Base-by-base conservation (phyloP, 2,888 invertebrate genomes). In the Drosophila yooni region DNA sequence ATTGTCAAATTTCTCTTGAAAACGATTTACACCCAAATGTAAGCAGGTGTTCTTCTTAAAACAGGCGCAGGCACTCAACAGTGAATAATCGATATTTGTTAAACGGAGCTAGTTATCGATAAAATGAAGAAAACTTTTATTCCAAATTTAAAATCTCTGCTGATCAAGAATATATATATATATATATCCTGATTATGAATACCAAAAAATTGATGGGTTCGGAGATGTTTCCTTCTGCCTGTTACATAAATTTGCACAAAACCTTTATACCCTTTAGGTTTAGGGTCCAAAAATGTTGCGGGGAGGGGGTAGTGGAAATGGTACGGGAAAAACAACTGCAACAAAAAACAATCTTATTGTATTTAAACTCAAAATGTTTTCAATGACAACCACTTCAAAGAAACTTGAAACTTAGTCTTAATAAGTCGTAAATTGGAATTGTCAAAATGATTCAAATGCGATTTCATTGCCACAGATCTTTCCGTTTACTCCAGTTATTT, bases 361-460 rank as follows among this genome's bases (percentile, higher is more conserved):
- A 50, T 48, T 50, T 38, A 27, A 33, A 38, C 48, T 57, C 40
- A 13, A 34, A 43, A 60, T 48, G 52, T 48, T 52, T 38, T 15
- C 11, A 60, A 50, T 21, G 43, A 21, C 43, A 40, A 7, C 54
- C 3, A 18, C 54, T n/a, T 36, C 11, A 36, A 54, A 54, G 10
- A 18, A 25, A 18, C 40, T 21, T 18, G 31, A 43, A 43, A 6
- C 5, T 13, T 13, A 13, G 29, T 40, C 56, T 1, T 7, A 27
- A 2, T 15, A 21, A n/a, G 15, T 29, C 29, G 15, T 38, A n/a
- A 38, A 38, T n/a, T 18, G 4, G 15, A 11, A 27, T 25, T 53
- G 33, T 21, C 4, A 13, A 52, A 33, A 25, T 18, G 21, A 34
- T n/a, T 38, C 7, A 13, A 27, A 27, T 27, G 33, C 21, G 25